Evolutionary conservation across 2,797 vertebrate species (phyloP).

Genomic region (Neosilurus hyrtlii): DNA sequence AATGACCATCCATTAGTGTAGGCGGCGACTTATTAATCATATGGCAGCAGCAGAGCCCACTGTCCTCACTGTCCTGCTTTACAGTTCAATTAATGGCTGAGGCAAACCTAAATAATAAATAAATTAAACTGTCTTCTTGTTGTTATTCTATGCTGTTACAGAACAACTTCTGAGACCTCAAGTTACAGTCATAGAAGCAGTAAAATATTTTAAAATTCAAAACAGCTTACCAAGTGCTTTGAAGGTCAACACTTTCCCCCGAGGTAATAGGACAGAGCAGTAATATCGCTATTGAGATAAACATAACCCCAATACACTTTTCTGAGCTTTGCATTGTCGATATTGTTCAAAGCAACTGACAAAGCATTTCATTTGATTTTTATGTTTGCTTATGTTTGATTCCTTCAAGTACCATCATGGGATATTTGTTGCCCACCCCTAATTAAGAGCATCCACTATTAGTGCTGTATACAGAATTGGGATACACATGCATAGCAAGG

Average conservation of each 20-base stretch:
- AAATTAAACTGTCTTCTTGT: not conserved
- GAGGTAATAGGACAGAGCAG: not conserved
- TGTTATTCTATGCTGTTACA: not conserved
- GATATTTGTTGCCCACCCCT: not conserved
- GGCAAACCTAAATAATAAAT: not conserved
- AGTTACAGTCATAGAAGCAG: not conserved
- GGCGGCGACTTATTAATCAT: constrained; percentile 32
- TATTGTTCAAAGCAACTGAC: not conserved
- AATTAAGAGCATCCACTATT: not conserved
- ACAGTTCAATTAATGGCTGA: not conserved
- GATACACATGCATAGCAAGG: not conserved
- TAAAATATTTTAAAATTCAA: not conserved
- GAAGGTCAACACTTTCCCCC: not conserved
- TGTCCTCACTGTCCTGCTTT: not conserved
- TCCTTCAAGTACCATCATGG: not conserved
- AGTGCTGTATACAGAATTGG: not conserved
- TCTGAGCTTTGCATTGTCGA: not conserved
- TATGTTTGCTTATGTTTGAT: not conserved
- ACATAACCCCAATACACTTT: not conserved
- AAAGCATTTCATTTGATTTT: not conserved
- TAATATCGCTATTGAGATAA: not conserved
- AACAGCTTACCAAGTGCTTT: not conserved
- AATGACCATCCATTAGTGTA: constrained; percentile 39
- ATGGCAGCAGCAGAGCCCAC: not conserved
- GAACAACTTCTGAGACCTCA: not conserved